Percentiles rank a stretch among this genome's conserved stretches.
Evolutionary conservation across 53 echinoderm and acorn worm species (phyloP).

Genomic region (Echinometra lucunter): DNA sequence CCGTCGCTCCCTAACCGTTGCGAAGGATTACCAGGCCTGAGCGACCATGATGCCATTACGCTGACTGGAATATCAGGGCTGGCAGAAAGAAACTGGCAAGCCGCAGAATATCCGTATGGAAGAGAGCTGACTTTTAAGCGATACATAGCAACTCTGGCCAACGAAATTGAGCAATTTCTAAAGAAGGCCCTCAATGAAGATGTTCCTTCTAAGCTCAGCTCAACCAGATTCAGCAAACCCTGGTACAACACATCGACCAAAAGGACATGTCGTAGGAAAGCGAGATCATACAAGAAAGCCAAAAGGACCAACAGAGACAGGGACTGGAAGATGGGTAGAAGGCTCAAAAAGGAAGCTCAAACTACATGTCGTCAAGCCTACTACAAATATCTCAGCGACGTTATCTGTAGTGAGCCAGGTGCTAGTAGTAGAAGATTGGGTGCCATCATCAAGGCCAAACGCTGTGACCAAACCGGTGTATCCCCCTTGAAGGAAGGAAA

Average conservation of each 20-base stretch:
- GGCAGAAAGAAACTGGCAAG: background rate
- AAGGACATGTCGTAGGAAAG: slow-evolving; percentile 21
- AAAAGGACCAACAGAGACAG: background rate
- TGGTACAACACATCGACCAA: slow-evolving; percentile 2
- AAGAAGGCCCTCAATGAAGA: slow-evolving; percentile 10
- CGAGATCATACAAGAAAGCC: slow-evolving; percentile 29
- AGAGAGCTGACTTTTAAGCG: too few species aligned
- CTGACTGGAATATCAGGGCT: background rate
- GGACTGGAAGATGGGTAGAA: background rate
- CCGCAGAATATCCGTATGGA: too few species aligned
- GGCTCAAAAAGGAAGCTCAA: slow-evolving; percentile 9
- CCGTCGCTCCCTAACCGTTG: slow-evolving; percentile 40
- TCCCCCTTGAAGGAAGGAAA: slow-evolving; percentile 67
- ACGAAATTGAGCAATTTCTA: background rate
- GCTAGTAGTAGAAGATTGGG: slow-evolving; percentile 51
- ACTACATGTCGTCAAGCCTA: slow-evolving; percentile 4
- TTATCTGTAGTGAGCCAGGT: slow-evolving; percentile 51
- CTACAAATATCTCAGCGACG: slow-evolving; percentile 52
- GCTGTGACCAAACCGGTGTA: slow-evolving; percentile 67
- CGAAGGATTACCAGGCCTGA: slow-evolving; percentile 40
- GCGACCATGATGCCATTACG: slow-evolving; percentile 54
- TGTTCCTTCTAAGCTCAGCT: slow-evolving; percentile 61
- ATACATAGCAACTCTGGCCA: too few species aligned
- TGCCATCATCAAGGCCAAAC: slow-evolving; percentile 45
- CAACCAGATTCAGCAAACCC: slow-evolving; percentile 45